phyloP scores from a whole-genome alignment of 2,888 invertebrate species.

The Fabriciana adippe region DNA sequence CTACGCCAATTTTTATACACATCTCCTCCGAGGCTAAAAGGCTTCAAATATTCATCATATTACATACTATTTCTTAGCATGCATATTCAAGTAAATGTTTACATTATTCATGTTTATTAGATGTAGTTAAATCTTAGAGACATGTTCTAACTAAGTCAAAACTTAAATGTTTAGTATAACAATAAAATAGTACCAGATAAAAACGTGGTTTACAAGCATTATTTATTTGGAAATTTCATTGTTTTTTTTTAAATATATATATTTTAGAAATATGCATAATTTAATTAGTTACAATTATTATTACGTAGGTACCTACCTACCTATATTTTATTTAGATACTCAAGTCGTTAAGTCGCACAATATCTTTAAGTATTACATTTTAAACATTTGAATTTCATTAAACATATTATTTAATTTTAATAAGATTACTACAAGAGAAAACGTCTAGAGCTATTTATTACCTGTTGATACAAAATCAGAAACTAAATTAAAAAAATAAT shows the following conservation, averaged over 20 bases:
- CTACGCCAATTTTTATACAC: neutral
- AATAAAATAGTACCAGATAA: constrained; percentile 16
- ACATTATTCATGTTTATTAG: constrained; percentile 27
- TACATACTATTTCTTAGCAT: neutral
- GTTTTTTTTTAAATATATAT: too few species aligned
- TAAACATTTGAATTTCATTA: too few species aligned
- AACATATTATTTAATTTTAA: neutral
- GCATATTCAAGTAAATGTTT: constrained; percentile 23
- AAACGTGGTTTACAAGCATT: constrained; percentile 16
- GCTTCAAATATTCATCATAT: neutral
- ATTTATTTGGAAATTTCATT: neutral
- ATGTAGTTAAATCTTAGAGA: constrained; percentile 37
- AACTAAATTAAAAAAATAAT: too few species aligned
- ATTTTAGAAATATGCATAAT: neutral
- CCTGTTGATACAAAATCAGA: too few species aligned
- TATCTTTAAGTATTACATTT: too few species aligned
- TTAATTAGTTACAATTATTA: too few species aligned
- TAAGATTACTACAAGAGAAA: neutral
- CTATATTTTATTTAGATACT: neutral
- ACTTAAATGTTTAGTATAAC: constrained; percentile 33
- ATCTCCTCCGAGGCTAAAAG: neutral
- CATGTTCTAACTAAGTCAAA: constrained; percentile 30
- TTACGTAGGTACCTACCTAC: too few species aligned
- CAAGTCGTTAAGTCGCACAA: too few species aligned
- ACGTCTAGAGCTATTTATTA: too few species aligned